A percentile compares a stretch with the other conserved stretches of the same genome.
These are phyloP conservation scores for Macroteleia sp. DNA, from an alignment of 2,888 invertebrate species.

Conservation along the genomic window DNA sequence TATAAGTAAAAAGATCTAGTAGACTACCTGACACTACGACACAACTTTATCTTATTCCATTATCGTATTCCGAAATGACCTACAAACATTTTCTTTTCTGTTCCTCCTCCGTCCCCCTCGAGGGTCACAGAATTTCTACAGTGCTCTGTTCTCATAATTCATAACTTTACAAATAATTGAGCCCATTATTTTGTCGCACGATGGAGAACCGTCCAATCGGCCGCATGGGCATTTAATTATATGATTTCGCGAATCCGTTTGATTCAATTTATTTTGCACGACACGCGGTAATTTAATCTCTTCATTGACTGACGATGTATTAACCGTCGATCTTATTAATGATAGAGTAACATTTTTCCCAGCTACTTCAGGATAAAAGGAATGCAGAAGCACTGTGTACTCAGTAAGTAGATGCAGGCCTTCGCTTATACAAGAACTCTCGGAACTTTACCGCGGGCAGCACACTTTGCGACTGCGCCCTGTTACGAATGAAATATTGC, in stretches of 20 bases:
- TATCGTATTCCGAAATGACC: slow-evolving; percentile 59
- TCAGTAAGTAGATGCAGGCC: slow-evolving; percentile 79
- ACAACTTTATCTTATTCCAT: slow-evolving; percentile 64
- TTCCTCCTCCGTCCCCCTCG: background rate
- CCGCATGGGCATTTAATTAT: background rate
- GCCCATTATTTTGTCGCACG: background rate
- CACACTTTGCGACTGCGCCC: slow-evolving; percentile 72
- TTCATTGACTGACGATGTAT: background rate
- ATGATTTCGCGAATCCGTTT: background rate
- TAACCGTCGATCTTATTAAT: slow-evolving; percentile 69
- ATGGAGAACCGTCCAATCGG: background rate
- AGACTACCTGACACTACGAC: slow-evolving; percentile 65
- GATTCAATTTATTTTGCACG: background rate
- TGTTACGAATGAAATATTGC: slow-evolving; percentile 76
- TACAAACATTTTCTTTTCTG: slow-evolving; percentile 43
- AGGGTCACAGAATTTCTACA: background rate
- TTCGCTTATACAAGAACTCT: slow-evolving; percentile 77
- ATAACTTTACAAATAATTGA: background rate
- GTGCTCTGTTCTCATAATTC: background rate
- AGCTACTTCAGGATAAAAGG: slow-evolving; percentile 51
- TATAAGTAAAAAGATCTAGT: slow-evolving; percentile 63
- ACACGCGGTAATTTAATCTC: background rate
- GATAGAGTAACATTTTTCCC: slow-evolving; percentile 72
- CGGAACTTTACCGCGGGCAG: slow-evolving; percentile 79
- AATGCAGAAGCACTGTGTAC: slow-evolving; percentile 71